Evolutionary conservation across 2,888 invertebrate genomes (phyloP), one percentile per base, ranked within the genome.

Genomic region (Pterostichus madidus): DNA sequence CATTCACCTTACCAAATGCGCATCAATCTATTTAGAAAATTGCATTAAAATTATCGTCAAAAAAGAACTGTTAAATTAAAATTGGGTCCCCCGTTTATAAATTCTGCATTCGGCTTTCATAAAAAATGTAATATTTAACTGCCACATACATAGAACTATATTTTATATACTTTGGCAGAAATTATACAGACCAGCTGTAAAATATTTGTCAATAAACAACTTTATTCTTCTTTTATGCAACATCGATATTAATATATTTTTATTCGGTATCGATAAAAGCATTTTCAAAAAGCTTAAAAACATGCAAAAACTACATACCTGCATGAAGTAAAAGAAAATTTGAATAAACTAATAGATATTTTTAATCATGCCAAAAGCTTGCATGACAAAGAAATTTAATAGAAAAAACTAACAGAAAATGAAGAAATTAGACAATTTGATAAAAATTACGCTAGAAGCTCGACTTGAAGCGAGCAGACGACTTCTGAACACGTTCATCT

Each of bases 291-390:
- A 81, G 81, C 81, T 10, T 31, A 75, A 73, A 15, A 49, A 56
- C 81, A 81, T 81, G 81, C 81, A 81, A 81, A 81, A 81, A 75
- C 75, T 81, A 81, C 75, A 75, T 81, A 81, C 61, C 64, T 81
- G 75, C 52, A 39, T 75, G 49, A 75, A 31, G 53, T 75, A 31
- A 80, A 15, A 68, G 13, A 68, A 5, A 52, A 11, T 53, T 3
- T 24, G 24, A 24, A 32, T 39, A 39, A 78, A 39, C 8, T 59
- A 79, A 44, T 10, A 56, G 35, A 78, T 39, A 64, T 24, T 44
- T 75, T 49, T 71, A 59, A 52, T 35, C 81, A 81, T 81, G 81
- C 81, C 17, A 61, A 81, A 64, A 79, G 79, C 59, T 79, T 49
- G 79, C 79, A 79, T 76, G 56, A 31, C 56, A 77, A 77, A 53